Base-by-base conservation (phyloP, 2,113 vertebrate species). In the Numenius arquata region DNA sequence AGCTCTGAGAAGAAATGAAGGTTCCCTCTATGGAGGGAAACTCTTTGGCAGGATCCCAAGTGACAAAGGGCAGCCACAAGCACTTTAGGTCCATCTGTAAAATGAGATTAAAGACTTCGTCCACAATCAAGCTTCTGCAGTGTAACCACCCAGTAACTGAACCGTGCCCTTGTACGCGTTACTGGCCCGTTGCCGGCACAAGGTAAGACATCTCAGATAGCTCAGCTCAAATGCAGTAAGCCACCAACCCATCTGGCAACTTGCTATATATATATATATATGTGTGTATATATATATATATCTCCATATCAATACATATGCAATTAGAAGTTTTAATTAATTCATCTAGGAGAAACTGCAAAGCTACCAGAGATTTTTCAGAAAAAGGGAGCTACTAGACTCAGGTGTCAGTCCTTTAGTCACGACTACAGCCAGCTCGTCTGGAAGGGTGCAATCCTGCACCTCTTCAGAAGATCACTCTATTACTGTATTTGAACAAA, bases 81-180 rank as follows among this genome's bases (percentile, higher is more conserved):
- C n/a, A 36, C 25, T 15, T 53, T 3, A 75, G 34, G 17, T 25
- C 32, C 21, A 26, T 38, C 50, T 90, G 82, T 27, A 74, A 84
- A 92, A 67, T 0, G 23, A 94, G 79, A 95, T 88, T 56, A 81
- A 84, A 90, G 53, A 21, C 11, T 55, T 27, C 7, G 3, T 30
- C 67, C 61, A 50, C 66, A 74, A 88, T 71, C 88, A 56, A 32
- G 55, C 38, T 58, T 12, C 13, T 63, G 52, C 94, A 89, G 86
- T 1, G 52, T 12, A 84, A 52, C 65, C 29, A 38, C 26, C 30
- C 82, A 52, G 43, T 9, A 53, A 41, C 59, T 11, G 32, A 91
- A 32, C 22, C 2, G 2, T 18, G 32, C 36, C 52, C 66, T 8
- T 10, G 22, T 1, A 2, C 1, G 7, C 0, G 2, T 8, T 63